A percentile compares a stretch with the other conserved stretches of the same genome.
These are phyloP conservation scores for Perccottus glenii DNA, from an alignment of 2,113 vertebrate genomes.

Conservation along the genomic window DNA sequence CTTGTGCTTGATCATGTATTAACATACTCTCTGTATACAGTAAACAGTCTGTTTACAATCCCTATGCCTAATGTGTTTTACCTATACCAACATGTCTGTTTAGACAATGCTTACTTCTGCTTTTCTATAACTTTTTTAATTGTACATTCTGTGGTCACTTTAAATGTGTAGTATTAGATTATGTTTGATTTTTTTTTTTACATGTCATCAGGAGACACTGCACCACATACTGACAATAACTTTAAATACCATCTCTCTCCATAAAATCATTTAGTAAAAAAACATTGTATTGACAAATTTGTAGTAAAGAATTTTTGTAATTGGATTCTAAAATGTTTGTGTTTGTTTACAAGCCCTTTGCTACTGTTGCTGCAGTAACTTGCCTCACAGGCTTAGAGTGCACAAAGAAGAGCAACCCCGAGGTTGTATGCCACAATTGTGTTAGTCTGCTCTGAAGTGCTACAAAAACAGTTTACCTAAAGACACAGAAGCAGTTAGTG, in stretches of 20 bases:
- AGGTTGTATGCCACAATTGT: background rate
- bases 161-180: too few relatives aligned
- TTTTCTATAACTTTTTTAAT: too few relatives aligned
- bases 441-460: background rate
- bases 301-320: background rate
- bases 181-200: too few relatives aligned
- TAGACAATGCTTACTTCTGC: too few relatives aligned
- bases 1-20: constrained; percentile 1
- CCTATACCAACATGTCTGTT: too few relatives aligned
- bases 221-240: too few relatives aligned
- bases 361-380: background rate
- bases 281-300: too few relatives aligned
- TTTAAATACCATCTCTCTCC: too few relatives aligned
- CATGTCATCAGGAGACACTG: too few relatives aligned
- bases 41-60: constrained; percentile 27
- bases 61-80: background rate
- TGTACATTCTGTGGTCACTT: too few relatives aligned
- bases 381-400: constrained; percentile 1
- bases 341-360: background rate
- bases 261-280: too few relatives aligned
- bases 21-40: background rate
- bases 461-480: background rate
- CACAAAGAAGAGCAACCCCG: background rate
- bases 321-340: background rate
- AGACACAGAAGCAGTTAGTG: background rate